These are phyloP conservation scores for Netelia melanura DNA, from an alignment of 2,888 invertebrate genomes.

Conservation along the genomic window DNA sequence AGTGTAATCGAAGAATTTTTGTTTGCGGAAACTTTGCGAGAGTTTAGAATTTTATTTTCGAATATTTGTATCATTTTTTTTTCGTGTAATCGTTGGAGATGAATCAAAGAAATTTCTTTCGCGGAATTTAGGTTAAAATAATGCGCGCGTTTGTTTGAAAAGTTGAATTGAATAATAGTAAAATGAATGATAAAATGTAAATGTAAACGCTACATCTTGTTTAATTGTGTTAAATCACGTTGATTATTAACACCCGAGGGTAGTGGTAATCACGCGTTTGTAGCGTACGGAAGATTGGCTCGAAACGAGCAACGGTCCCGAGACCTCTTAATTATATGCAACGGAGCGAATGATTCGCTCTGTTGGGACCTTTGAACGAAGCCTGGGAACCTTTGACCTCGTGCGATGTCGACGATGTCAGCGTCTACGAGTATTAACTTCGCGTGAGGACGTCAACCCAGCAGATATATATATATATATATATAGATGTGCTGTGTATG, in stretches of 20 bases:
- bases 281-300: conserved; percentile 7
- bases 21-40: no score
- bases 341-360: conserved; percentile 46
- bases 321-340: conserved; percentile 55
- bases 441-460: conserved; percentile 20
- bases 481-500: no score
- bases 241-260: neutral
- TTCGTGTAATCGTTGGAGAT: no score
- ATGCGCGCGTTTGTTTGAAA: no score
- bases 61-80: no score
- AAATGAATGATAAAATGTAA: no score
- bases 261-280: neutral
- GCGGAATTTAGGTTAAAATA: no score
- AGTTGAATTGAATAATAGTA: no score
- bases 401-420: conserved; percentile 25
- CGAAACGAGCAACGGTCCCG: conserved; percentile 13
- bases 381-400: conserved; percentile 49
- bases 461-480: neutral
- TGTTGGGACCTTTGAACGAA: conserved; percentile 46
- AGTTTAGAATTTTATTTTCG: no score
- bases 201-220: neutral
- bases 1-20: no score
- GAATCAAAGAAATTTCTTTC: no score
- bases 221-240: neutral
- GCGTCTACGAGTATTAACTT: conserved; percentile 8